Conservation (phyloP, 2,113 vertebrate genomes). For the Pseudolaguvia tuberculata region DNA sequence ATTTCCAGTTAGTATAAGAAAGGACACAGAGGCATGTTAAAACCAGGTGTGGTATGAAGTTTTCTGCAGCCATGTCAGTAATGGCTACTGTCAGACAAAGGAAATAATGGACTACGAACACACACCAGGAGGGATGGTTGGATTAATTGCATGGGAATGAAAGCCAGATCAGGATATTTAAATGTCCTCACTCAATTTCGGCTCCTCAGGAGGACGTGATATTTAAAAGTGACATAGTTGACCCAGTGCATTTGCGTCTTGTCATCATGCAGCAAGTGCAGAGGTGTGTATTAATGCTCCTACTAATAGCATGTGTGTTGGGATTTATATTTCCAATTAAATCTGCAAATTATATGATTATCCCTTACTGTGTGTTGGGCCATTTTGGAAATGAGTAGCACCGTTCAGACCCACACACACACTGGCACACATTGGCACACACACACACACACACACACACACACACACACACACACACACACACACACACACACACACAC, state of each 20-base stretch:
- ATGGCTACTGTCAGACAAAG: conserved; percentile 52
- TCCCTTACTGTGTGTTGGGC: conserved; percentile 61
- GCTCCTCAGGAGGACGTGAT: conserved; percentile 65
- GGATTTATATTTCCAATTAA: conserved; percentile 79
- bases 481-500: no score
- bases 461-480: conserved; percentile 39
- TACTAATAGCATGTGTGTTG: conserved; percentile 65
- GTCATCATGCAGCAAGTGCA: conserved; percentile 69
- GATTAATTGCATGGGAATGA: conserved; percentile 56
- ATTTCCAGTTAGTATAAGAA: conserved; percentile 55
- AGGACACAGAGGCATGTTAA: conserved; percentile 49
- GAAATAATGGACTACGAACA: conserved; percentile 54
- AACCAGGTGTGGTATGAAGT: conserved; percentile 34
- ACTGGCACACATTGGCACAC: no score
- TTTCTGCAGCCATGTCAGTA: conserved; percentile 45
- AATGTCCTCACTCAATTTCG: conserved; percentile 64
- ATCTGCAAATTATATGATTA: conserved; percentile 77
- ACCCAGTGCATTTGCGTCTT: conserved; percentile 69
- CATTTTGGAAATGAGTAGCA: conserved; percentile 65
- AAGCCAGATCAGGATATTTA: conserved; percentile 59
- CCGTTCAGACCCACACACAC: conserved; percentile 59
- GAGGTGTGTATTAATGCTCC: conserved; percentile 67
- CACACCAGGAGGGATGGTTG: conserved; percentile 42
- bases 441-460: conserved; percentile 27
- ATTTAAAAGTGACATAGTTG: conserved; percentile 71